Evolutionary conservation across 2,888 invertebrate species (phyloP).

Genomic region (Mesorhabditis sp.): DNA sequence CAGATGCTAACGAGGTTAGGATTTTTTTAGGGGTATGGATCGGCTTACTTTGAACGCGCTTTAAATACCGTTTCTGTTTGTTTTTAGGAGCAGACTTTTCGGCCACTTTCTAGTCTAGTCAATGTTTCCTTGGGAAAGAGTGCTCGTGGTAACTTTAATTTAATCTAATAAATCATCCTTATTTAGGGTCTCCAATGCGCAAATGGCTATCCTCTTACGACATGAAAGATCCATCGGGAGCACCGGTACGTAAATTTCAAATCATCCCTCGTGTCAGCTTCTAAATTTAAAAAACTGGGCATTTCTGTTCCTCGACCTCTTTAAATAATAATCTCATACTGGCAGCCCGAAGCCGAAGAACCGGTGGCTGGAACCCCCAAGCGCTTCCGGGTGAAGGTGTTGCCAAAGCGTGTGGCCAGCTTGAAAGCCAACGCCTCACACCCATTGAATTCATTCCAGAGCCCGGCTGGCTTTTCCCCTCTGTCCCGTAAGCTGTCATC

Average conservation of each 20-base stretch:
- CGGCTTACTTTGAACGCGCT: too few relatives aligned
- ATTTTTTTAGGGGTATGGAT: background rate
- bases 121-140: background rate
- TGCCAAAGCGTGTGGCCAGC: background rate
- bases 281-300: too few relatives aligned
- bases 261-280: too few relatives aligned
- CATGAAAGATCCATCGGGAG: slow-evolving; percentile 22
- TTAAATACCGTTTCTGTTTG: too few relatives aligned
- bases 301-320: too few relatives aligned
- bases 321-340: background rate
- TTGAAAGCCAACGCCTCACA: background rate
- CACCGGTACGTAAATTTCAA: background rate
- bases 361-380: background rate
- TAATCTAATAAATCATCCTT: background rate
- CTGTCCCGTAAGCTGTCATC: background rate
- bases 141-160: background rate
- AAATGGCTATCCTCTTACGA: slow-evolving; percentile 39
- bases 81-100: background rate
- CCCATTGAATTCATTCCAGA: background rate
- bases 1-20: background rate
- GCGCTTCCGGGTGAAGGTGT: background rate
- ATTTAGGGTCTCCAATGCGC: slow-evolving; percentile 32
- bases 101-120: slow-evolving; percentile 8
- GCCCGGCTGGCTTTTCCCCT: slow-evolving; percentile 2
- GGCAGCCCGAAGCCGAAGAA: background rate